phyloP scores from a whole-genome alignment of 1,140 invertebrate genomes.

The Sipha flava region DNA sequence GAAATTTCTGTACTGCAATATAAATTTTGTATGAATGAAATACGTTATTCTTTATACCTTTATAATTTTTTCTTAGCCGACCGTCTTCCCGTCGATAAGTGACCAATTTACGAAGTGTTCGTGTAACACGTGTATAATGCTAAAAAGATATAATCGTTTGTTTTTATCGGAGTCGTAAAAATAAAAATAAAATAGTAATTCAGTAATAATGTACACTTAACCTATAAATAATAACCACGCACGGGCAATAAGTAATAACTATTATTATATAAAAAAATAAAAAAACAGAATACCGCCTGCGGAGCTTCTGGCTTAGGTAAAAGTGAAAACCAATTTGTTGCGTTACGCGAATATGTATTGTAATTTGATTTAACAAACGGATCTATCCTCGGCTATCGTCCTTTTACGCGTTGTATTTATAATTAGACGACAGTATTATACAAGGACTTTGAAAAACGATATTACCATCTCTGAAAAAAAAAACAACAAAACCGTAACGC shows the following conservation, averaged over 20 bases:
- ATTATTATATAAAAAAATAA: neutral
- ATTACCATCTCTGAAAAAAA: neutral
- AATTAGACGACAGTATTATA: neutral
- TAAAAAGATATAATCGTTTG: neutral
- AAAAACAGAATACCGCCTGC: neutral
- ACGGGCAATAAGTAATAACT: neutral
- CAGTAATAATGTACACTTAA: neutral
- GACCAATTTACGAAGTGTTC: neutral
- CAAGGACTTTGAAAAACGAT: neutral
- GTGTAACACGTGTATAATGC: neutral
- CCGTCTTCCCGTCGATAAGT: neutral
- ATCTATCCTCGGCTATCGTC: neutral
- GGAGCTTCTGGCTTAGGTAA: neutral
- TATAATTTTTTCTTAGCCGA: neutral
- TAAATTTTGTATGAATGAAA: too few species aligned
- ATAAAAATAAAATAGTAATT: too few species aligned
- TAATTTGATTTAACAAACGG: neutral
- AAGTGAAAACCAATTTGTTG: constrained; percentile 7
- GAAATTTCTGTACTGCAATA: too few species aligned
- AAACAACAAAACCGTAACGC: neutral
- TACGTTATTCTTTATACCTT: neutral
- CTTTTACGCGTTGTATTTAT: neutral
- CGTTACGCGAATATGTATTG: neutral
- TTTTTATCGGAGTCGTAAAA: neutral
- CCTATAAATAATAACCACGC: neutral